phyloP scores from a whole-genome alignment of 1,140 invertebrate genomes.

The Pemphigus obesinymphae region DNA sequence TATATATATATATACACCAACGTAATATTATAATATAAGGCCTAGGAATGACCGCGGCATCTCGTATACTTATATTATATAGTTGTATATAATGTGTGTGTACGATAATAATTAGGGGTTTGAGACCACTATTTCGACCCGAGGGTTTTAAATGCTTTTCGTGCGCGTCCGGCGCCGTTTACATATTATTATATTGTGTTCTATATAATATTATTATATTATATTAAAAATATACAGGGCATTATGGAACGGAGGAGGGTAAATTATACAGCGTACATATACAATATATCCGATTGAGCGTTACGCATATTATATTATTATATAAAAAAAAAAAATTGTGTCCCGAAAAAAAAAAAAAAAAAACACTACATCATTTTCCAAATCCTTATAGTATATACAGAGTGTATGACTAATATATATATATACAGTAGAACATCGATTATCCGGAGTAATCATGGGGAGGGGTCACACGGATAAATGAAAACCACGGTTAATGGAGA shows the following conservation, averaged over 20 bases:
- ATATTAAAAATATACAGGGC: neutral
- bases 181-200: neutral
- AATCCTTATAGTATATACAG: neutral
- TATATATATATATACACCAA: neutral
- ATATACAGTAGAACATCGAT: no score
- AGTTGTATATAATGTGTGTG: neutral
- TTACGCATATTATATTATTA: slow-evolving; percentile 9
- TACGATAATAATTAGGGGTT: slow-evolving; percentile 11
- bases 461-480: no score
- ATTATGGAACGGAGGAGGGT: neutral
- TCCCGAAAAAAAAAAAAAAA: neutral
- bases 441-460: no score
- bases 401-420: no score
- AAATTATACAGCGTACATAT: neutral
- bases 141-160: slow-evolving; percentile 18
- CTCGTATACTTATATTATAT: neutral
- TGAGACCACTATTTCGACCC: neutral
- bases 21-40: neutral
- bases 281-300: neutral
- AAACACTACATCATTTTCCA: slow-evolving; percentile 1
- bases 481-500: no score
- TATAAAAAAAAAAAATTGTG: neutral
- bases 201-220: neutral
- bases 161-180: neutral
- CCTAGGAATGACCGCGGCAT: slow-evolving; percentile 1